Base-by-base conservation (phyloP, 1,140 invertebrate genomes). In the Hylaeus volcanicus region DNA sequence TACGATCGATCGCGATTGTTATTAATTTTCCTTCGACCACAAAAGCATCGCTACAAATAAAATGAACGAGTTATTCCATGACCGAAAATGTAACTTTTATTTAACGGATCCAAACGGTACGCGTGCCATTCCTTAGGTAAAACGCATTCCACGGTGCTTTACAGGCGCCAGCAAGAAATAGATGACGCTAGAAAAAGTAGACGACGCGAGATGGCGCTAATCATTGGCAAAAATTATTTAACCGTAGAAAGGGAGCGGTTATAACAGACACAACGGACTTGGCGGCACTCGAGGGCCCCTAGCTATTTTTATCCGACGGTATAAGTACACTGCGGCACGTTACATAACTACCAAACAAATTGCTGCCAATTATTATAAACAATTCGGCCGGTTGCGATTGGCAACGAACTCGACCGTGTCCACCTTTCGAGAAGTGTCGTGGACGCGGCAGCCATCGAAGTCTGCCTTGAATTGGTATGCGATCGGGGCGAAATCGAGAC, bases 341-440 rank as follows among this genome's bases (percentile, higher is more conserved):
- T 93, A 92, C 86, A 83, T 92, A 93, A 93, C 78, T 73, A 74
- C 77, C 83, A 86, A 90, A 88, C 82, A 91, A 91, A 89, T 89
- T 74, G 76, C 82, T 89, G 90, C 89, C 88, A 91, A 91, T 92
- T 91, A 89, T 89, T 90, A 91, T 92, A 92, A 92, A 92, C 88
- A 92, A 92, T 85, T 8, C 45, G 26, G 9, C 64, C 63, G 51
- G 58, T 56, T 51, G 60, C 76, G 85, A 87, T 86, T 84, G 86
- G 82, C 81, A 86, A 60, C 41, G 48, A 1, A 37, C 26, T 37
- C 63, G 63, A 43, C 3, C n/a, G 12, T 14, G n/a, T 12, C 14
- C 3, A 11, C 14, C 1, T 11, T 66, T 68, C 61, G 74, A 60
- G 14, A 45, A 51, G 43, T 73, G 15, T 37, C 45, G 63, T 55